Conservation (phyloP, 1,140 invertebrate genomes). For the Sycophaga agraensis region DNA sequence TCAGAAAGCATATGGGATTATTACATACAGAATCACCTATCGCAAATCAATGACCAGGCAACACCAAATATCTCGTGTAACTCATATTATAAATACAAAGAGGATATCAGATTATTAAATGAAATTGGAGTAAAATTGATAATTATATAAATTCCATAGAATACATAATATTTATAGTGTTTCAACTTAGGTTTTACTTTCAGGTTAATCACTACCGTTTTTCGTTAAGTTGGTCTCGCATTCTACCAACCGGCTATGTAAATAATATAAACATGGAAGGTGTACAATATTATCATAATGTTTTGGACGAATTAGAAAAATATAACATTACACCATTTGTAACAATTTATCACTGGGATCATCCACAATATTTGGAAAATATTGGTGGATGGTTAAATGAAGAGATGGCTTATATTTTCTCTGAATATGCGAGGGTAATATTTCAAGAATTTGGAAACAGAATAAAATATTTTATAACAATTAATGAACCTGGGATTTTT, state of each 20-base stretch:
- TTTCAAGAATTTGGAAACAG: constrained; percentile 53
- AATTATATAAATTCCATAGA: no score
- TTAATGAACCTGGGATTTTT: constrained; percentile 54
- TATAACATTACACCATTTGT: constrained; percentile 58
- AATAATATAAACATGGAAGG: constrained; percentile 59
- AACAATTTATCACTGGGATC: constrained; percentile 62
- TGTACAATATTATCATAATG: constrained; percentile 61
- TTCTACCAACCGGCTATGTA: constrained; percentile 61
- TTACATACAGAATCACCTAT: no score
- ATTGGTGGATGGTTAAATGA: constrained; percentile 66
- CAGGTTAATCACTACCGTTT: constrained; percentile 59
- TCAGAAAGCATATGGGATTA: no score
- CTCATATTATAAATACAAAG: no score
- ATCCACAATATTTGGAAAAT: constrained; percentile 58
- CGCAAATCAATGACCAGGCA: no score
- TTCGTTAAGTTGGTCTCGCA: constrained; percentile 64
- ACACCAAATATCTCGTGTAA: no score
- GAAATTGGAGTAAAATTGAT: no score
- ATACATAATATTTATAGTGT: no score
- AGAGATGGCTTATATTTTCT: constrained; percentile 60
- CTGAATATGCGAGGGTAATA: constrained; percentile 57
- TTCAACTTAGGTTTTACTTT: not conserved
- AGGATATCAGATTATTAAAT: no score
- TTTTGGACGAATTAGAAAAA: constrained; percentile 60
- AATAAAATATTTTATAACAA: constrained; percentile 54